These are phyloP conservation scores for Halictus quadricinctus DNA, from an alignment of 2,888 invertebrate genomes.

Conservation along the genomic window DNA sequence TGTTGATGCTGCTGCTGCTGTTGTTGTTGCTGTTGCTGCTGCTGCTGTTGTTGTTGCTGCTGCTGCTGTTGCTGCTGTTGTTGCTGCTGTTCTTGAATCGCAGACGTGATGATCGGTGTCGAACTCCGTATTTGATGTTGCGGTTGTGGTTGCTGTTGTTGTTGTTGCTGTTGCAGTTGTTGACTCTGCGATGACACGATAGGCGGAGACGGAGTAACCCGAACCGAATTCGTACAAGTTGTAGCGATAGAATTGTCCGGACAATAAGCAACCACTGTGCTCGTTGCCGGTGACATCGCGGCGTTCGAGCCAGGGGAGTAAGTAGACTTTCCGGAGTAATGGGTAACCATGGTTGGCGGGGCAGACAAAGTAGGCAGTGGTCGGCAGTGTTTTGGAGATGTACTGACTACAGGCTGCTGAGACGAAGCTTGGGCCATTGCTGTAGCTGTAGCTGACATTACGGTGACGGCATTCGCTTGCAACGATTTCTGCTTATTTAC, in stretches of 20 bases:
- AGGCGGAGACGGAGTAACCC: slow-evolving; percentile 76
- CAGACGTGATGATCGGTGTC: slow-evolving; percentile 70
- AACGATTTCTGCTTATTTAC: slow-evolving; percentile 74
- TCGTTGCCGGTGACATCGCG: slow-evolving; percentile 69
- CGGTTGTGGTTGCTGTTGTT: slow-evolving; percentile 70
- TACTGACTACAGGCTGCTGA: slow-evolving; percentile 74
- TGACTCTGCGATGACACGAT: slow-evolving; percentile 64
- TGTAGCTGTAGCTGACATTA: slow-evolving; percentile 75
- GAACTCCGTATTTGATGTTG: slow-evolving; percentile 73
- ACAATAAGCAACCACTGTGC: slow-evolving; percentile 67
- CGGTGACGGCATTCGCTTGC: slow-evolving; percentile 74
- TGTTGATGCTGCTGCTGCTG: slow-evolving; percentile 71
- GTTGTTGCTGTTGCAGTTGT: slow-evolving; percentile 69
- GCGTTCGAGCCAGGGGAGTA: slow-evolving; percentile 79
- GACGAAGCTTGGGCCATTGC: slow-evolving; percentile 74
- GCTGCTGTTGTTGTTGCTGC: slow-evolving; percentile 72
- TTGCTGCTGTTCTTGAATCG: slow-evolving; percentile 77
- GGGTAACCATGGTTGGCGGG: slow-evolving; percentile 76
- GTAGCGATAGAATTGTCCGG: slow-evolving; percentile 68
- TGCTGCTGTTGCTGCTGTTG: slow-evolving; percentile 75
- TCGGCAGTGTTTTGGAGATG: slow-evolving; percentile 81
- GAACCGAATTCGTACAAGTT: slow-evolving; percentile 72
- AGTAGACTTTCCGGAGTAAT: slow-evolving; percentile 73
- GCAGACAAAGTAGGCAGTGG: slow-evolving; percentile 79
- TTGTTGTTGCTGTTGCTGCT: slow-evolving; percentile 73